A percentile compares a stretch with the other conserved stretches of the same genome.
Conservation (phyloP, 2,113 vertebrate species). For the Nibea albiflora region DNA sequence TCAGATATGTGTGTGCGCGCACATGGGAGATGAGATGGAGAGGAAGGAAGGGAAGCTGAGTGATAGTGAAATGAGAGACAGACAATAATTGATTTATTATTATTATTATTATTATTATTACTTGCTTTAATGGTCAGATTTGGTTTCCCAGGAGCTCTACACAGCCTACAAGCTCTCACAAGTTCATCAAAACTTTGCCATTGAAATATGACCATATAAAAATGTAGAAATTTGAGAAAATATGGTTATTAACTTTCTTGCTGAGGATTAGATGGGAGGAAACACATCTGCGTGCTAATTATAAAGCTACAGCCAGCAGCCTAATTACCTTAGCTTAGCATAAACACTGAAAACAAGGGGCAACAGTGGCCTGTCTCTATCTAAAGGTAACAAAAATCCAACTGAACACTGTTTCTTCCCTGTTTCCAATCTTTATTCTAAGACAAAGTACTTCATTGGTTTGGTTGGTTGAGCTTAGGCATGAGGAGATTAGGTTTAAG, state of each 20-base stretch:
- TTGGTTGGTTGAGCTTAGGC: too few species aligned
- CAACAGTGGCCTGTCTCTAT: background rate
- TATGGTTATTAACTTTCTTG: background rate
- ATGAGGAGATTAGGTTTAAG: too few species aligned
- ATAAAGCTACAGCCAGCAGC: too few species aligned
- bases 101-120: constrained; percentile 31
- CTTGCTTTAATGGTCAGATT: constrained; percentile 46
- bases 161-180: constrained; percentile 35
- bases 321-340: background rate
- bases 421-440: background rate
- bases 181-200: too few species aligned
- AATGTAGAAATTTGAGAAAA: background rate
- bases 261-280: background rate
- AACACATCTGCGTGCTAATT: too few species aligned
- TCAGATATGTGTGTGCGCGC: constrained; percentile 6
- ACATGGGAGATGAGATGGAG: constrained; percentile 22
- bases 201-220: background rate
- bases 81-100: constrained; percentile 40
- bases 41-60: constrained; percentile 17
- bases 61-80: constrained; percentile 34
- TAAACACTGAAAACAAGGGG: background rate
- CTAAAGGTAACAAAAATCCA: background rate
- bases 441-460: too few species aligned
- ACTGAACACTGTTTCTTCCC: background rate
- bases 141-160: constrained; percentile 39